Evolutionary conservation across 2,797 vertebrate species (phyloP).

Genomic region (Peromyscus melanophrys): DNA sequence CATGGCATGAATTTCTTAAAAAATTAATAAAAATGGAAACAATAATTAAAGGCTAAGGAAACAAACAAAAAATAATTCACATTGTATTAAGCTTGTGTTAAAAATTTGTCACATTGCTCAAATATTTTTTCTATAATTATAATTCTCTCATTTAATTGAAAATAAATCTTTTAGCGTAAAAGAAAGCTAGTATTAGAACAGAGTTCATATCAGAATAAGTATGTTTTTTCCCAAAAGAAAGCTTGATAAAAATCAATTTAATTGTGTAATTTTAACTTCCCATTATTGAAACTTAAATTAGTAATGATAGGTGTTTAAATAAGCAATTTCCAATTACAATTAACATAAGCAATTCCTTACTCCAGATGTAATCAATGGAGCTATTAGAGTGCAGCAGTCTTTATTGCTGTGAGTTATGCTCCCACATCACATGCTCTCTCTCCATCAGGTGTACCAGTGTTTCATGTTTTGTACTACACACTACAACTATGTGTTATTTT

Average conservation of each 20-base stretch:
- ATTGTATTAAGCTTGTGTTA: neutral
- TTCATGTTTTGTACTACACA: neutral
- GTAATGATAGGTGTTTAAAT: conserved; percentile 78
- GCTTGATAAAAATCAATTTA: conserved; percentile 55
- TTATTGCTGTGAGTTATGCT: conserved; percentile 63
- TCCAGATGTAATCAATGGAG: conserved; percentile 75
- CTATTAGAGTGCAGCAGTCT: conserved; percentile 66
- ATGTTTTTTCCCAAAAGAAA: conserved; percentile 38
- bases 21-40: neutral
- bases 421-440: neutral
- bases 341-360: conserved; percentile 77
- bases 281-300: conserved; percentile 77
- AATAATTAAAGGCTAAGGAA: neutral
- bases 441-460: neutral
- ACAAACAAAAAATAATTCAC: neutral
- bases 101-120: neutral
- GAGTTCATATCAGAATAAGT: conserved; percentile 65
- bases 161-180: conserved; percentile 62
- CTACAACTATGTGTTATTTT: neutral
- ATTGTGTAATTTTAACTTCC: conserved; percentile 50
- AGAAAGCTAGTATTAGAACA: conserved; percentile 14
- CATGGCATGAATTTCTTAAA: neutral
- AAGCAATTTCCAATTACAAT: conserved; percentile 78
- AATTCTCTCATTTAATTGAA: conserved; percentile 67
- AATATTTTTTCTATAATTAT: conserved; percentile 7